phyloP scores from a whole-genome alignment of 2,113 vertebrate species.

The Macrotus californicus region DNA sequence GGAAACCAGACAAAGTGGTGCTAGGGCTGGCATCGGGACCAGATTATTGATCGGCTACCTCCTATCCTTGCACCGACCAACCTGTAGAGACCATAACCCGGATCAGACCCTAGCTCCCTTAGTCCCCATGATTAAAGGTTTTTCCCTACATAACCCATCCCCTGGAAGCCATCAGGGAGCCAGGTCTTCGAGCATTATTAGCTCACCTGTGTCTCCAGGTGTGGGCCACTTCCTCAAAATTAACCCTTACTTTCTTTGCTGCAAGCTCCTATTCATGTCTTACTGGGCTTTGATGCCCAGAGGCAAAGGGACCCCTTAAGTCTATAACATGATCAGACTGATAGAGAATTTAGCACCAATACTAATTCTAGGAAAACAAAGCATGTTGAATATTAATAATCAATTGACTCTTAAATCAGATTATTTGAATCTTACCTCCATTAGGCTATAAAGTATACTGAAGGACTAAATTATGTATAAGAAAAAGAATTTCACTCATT shows the following conservation, averaged over 20 bases:
- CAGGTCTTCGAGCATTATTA: background rate
- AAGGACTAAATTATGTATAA: constrained; percentile 12
- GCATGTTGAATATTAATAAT: background rate
- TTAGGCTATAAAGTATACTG: background rate
- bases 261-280: background rate
- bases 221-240: background rate
- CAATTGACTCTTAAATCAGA: background rate
- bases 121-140: background rate
- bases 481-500: background rate
- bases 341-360: background rate
- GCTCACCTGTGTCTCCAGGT: background rate
- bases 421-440: background rate
- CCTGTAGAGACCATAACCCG: background rate
- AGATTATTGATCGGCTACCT: background rate
- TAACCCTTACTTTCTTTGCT: background rate
- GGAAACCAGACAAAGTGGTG: background rate
- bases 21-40: background rate
- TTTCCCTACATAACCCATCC: background rate
- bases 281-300: background rate
- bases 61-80: background rate
- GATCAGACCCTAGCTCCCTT: background rate
- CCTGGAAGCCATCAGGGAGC: background rate
- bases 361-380: background rate
- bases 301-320: background rate
- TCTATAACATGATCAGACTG: background rate